Evolutionary conservation across 2,888 invertebrate species (phyloP).

Genomic region (Xiphydria camelus): DNA sequence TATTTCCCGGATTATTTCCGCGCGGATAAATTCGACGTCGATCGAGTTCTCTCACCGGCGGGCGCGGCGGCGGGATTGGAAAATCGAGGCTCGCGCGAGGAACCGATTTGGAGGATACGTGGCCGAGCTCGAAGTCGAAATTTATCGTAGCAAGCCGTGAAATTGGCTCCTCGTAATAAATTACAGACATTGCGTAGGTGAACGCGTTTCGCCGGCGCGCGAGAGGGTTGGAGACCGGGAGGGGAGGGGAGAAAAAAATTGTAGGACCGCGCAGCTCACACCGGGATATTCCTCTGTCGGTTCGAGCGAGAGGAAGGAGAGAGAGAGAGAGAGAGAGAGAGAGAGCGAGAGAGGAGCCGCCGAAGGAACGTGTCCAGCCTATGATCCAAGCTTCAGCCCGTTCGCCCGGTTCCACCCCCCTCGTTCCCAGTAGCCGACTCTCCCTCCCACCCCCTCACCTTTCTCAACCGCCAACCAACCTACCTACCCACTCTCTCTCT

Average conservation of each 20-base stretch:
- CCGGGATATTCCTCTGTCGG: not conserved
- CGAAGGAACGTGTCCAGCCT: constrained; percentile 15
- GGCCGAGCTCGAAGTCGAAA: not conserved
- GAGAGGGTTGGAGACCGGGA: not conserved
- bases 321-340: not conserved
- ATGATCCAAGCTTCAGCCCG: constrained; percentile 12
- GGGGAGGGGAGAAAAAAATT: not conserved
- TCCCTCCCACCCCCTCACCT: too few species aligned
- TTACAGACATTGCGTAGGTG: not conserved
- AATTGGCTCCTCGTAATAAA: constrained; percentile 1
- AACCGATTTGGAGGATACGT: not conserved
- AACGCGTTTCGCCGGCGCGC: too few species aligned
- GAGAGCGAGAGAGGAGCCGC: constrained; percentile 8
- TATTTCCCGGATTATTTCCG: too few species aligned
- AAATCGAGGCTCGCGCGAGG: too few species aligned
- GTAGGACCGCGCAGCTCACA: not conserved
- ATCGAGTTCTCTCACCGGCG: too few species aligned
- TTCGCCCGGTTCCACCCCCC: constrained; percentile 4
- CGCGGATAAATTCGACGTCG: too few species aligned
- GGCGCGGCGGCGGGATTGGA: too few species aligned
- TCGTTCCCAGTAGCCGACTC: too few species aligned
- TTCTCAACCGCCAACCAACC: not conserved
- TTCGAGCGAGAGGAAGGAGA: not conserved
- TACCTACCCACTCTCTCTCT: too few species aligned
- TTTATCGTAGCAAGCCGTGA: constrained; percentile 1